Base-by-base conservation (phyloP, 2,797 vertebrate genomes). In the Enoplosus armatus region DNA sequence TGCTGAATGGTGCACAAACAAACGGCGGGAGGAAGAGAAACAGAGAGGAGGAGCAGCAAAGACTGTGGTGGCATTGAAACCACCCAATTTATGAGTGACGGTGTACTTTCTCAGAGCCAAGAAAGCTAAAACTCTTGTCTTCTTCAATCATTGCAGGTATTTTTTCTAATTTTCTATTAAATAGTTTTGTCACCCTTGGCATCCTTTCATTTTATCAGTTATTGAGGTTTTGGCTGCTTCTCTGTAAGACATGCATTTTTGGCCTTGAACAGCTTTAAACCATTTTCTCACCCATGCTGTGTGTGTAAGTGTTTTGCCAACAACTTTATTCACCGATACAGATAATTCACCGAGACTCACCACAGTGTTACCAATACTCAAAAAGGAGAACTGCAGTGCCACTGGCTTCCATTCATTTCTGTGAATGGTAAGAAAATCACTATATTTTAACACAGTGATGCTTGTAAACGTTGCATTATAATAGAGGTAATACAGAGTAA, bases 1-100 rank as follows among this genome's bases (percentile, higher is more conserved):
- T 84, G 82, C 86, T 80, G 89, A 90, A 83, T 82, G 77, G 71
- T 74, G 59, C 79, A 79, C 71, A 90, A 89, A 87, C 70, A 84
- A 77, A 87, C 16, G 27, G 61, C 61, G 62, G 53, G 9, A 56
- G 68, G 65, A 81, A 59, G 61, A 75, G 77, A 69, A 69, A 80
- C 67, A 61, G 54, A 47, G 55, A 39, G 18, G 31, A 59, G 45
- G 41, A 12, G 33, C 3, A 4, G 22, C 10, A 31, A 33, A 47
- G 10, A 39, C 18, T 3, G 18, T 0, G 6, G 50, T 31, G 24
- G 39, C 50, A 50, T 74, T 76, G 60, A 74, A 75, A 63, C 56
- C 18, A 35, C 27, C 22, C 74, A 47, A 82, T 80, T 80, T 75
- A 75, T 65, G 66, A 72, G 24, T 24, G 47, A 74, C 47, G 61